Evolutionary conservation across 2,888 invertebrate species (phyloP), one percentile per base, ranked within the genome.

Genomic region (Stenodema calcarata): DNA sequence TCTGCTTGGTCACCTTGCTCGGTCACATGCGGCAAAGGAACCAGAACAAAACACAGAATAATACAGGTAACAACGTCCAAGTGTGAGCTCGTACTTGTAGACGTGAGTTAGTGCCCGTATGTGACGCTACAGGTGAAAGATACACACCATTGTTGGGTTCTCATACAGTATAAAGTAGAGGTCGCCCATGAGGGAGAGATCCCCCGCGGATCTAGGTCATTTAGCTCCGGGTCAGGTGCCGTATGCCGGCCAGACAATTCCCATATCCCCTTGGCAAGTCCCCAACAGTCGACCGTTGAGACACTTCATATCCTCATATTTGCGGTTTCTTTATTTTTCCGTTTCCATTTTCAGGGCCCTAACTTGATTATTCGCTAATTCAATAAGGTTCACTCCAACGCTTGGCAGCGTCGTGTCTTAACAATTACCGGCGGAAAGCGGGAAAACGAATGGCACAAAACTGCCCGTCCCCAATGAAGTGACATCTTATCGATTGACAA

Each of bases 1-100:
- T 93, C 94, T 0, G 93, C 93, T 47, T 97, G 96, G 96, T 95
- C 95, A 0, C 93, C 94, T 35, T 97, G 97, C 91, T 95, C 95
- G 6, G 94, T 94, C 47, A 94, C 93, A 0, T 95, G 95, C 90
- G 95, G 95, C 2, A 92, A 92, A 79, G 95, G 96, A 0, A 93
- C 93, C n/a, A 94, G 95, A 88, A 94, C 94, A 0, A 93, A 96
- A 86, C 91, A 92, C 0, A 91, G 93, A 75, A 90, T 91, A 35
- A 92, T 93, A 2, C 89, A 92, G 75, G 92, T 93, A 89, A 91
- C 41, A 18, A 54, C 35, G 4, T 35, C 35, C 35, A 35, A 4
- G 35, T 35, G 35, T 35, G 35, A 4, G 35, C 14, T 62, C 23
- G 7, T 11, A 23, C 11, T 54, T 62, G 12, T 23, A 27, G 0